These are phyloP conservation scores for Blastobasis adustella DNA, from an alignment of 2,888 invertebrate species.

Conservation along the genomic window DNA sequence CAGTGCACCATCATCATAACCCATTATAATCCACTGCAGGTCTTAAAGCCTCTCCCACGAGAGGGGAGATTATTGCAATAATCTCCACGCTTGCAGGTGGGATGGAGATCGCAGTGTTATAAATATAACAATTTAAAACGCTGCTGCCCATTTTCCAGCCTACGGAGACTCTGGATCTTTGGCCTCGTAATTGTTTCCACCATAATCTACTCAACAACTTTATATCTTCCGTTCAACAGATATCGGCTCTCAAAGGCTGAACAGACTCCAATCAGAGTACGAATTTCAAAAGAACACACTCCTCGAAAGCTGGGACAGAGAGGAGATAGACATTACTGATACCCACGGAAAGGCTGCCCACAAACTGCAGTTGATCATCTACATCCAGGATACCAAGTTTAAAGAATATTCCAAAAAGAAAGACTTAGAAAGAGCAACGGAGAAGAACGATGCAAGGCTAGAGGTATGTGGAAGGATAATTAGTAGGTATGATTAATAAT, in stretches of 20 bases:
- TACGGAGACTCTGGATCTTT: too few relatives aligned
- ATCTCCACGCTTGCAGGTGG: too few relatives aligned
- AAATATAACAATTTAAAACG: too few relatives aligned
- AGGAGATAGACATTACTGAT: constrained; percentile 67
- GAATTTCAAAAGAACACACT: constrained; percentile 71
- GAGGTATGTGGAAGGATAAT: constrained; percentile 36
- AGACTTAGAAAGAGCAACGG: constrained; percentile 43
- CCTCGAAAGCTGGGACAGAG: constrained; percentile 68
- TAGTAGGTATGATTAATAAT: background rate
- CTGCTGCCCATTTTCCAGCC: too few relatives aligned
- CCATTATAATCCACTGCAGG: too few relatives aligned
- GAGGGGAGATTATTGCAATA: too few relatives aligned
- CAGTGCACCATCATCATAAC: too few relatives aligned
- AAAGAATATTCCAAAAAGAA: constrained; percentile 35
- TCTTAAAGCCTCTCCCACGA: too few relatives aligned
- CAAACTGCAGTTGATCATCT: constrained; percentile 74
- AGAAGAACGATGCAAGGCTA: constrained; percentile 54
- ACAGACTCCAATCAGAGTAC: constrained; percentile 71
- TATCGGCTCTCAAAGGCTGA: constrained; percentile 72
- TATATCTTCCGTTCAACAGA: constrained; percentile 35
- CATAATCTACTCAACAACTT: too few relatives aligned
- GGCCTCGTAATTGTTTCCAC: too few relatives aligned
- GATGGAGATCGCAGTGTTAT: too few relatives aligned
- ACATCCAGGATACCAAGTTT: constrained; percentile 69
- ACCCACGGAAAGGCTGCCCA: constrained; percentile 71